Evolutionary conservation across 2,797 vertebrate species (phyloP), one percentile per base, ranked within the genome.

Genomic region (Antrozous pallidus): DNA sequence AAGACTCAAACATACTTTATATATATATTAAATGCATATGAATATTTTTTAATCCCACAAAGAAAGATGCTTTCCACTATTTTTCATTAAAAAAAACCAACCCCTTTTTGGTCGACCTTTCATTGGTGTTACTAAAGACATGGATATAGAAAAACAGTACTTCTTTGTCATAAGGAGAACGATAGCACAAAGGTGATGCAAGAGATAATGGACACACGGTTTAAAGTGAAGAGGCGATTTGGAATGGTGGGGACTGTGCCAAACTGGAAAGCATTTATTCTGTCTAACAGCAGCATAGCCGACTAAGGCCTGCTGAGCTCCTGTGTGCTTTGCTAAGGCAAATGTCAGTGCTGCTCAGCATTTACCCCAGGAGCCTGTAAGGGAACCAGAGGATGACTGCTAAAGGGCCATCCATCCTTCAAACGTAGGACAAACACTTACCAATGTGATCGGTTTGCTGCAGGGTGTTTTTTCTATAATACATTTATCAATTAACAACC

Each of bases 401-500:
- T 80, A 71, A 80, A 63, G 36, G 47, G 13, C 16, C 83, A 85
- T 61, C 63, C 26, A 24, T 67, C 49, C 49, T 90, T 79, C 36
- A 85, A 54, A 58, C 31, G 73, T 22, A 51, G 67, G 51, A 58
- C 75, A 73, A 73, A 31, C 49, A 24, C 82, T 73, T 79, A 73
- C 40, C 83, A 61, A 31, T 79, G 87, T 81, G 82, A 73, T 67
- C 33, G 38, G 8, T 80, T 92, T 94, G 63, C 51, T 92, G 58
- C 81, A 42, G 88, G 75, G 47, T 17, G n/a, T 83, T 82, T 93
- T 63, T 86, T 42, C 45, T 42, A 2, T 79, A 75, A 75, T 61
- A 38, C 70, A 69, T 85, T 75, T 78, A 81, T 90, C 87, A 92
- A 28, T 86, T 93, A 86, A 70, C 87, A 90, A 42, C 69, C 56